Base-by-base conservation (phyloP, 2,888 invertebrate genomes). In the Melipona bicolor region DNA sequence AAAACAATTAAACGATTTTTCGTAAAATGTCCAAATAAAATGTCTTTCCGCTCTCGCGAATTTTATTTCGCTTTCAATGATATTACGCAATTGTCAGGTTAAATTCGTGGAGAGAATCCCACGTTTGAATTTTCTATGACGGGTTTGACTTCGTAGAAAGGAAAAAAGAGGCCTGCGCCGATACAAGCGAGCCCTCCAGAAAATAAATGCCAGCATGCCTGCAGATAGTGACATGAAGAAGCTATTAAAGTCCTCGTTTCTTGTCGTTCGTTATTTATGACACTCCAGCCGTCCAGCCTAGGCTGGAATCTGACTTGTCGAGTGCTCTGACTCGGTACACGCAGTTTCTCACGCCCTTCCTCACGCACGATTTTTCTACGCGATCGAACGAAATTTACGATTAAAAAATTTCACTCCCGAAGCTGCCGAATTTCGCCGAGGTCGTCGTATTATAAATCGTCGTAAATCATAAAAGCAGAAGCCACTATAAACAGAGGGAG, bases 241-340 rank as follows among this genome's bases (percentile, higher is more conserved):
- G 27, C 61, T 61, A 49, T 72, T 61, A 27, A 72, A 61, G 49
- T 49, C 49, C 43, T 61, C 21, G 49, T 61, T 72, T 36, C 72
- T 72, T 61, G 49, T 61, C 61, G 15, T 61, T 72, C 49, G 49
- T 72, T 72, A 72, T 72, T 72, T 72, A 72, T 21, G 27, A 50
- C 11, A 17, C 19, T 24, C 43, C 19, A 59, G 4, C 49, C 21
- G 27, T 50, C 15, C 19, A 54, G 32, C 21, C 11, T 27, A 17
- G 15, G 15, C n/a, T 32, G 19, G 21, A 21, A 21, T 32, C 52
- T 15, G 49, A 61, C 59, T 21, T 61, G 27, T 19, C 21, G 24
- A 43, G 24, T 49, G 21, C 15, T 61, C n/a, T 27, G 61, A 61
- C 27, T 21, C 17, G 49, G 36, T 61, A 15, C 43, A 27, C 43